Evolutionary conservation across 2,797 vertebrate genomes (phyloP).

Genomic region (Neomorphus geoffroyi): DNA sequence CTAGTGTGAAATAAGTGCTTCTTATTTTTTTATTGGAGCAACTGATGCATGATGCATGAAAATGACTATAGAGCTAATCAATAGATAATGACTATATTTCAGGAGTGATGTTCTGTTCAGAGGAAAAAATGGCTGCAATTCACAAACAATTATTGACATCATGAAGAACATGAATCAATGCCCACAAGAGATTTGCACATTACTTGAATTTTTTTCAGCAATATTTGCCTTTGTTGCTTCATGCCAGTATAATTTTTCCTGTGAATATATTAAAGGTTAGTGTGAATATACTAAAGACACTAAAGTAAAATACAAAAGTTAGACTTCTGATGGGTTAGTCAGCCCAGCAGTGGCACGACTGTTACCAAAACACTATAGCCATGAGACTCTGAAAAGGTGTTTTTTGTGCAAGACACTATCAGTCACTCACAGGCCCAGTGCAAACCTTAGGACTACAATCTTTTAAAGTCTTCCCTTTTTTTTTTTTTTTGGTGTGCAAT

Average conservation of each 20-base stretch:
- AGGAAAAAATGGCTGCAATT: neutral
- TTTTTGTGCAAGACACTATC: neutral
- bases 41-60: neutral
- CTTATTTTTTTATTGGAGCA: neutral
- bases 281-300: neutral
- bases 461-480: neutral
- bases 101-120: neutral
- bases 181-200: neutral
- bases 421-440: neutral
- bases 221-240: neutral
- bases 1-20: neutral
- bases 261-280: neutral
- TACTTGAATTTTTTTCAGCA: conserved; percentile 21
- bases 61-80: conserved; percentile 9
- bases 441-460: neutral
- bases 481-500: neutral
- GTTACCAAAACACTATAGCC: accelerated
- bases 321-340: neutral
- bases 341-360: neutral
- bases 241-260: neutral
- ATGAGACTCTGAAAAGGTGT: neutral
- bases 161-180: conserved; percentile 21
- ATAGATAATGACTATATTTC: conserved; percentile 14
- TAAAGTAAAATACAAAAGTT: neutral
- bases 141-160: conserved; percentile 33